phyloP scores from a whole-genome alignment of 1,140 invertebrate genomes.

The Ganaspis sp. region DNA sequence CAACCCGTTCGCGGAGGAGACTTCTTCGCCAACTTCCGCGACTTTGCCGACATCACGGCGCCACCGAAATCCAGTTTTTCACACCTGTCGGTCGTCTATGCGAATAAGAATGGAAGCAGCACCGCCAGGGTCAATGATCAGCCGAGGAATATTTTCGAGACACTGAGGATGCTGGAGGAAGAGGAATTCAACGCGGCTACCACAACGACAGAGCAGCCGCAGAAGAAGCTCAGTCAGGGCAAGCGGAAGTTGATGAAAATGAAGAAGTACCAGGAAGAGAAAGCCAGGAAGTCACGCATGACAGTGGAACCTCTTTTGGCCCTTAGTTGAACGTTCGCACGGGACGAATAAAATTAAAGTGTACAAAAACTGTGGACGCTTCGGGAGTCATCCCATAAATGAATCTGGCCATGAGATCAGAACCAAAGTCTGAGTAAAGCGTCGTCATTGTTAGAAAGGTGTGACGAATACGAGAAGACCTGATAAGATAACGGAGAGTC shows the following conservation, averaged over 20 bases:
- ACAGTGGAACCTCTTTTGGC: conserved; percentile 82
- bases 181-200: conserved; percentile 71
- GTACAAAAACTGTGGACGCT: conserved; percentile 57
- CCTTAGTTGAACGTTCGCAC: conserved; percentile 77
- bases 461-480: conserved; percentile 9
- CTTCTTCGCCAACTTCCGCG: conserved; percentile 89
- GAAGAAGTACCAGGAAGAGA: conserved; percentile 78
- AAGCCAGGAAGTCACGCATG: conserved; percentile 75
- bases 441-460: conserved; percentile 42
- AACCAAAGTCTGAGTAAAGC: conserved; percentile 70
- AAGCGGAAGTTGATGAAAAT: conserved; percentile 83
- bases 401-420: conserved; percentile 71
- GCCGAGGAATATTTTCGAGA: conserved; percentile 90
- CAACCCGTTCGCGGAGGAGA: conserved; percentile 69
- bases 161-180: conserved; percentile 83
- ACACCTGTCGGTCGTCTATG: conserved; percentile 88
- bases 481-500: neutral
- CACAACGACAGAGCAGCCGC: conserved; percentile 65
- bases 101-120: conserved; percentile 82
- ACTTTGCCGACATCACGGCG: conserved; percentile 91
- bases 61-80: conserved; percentile 88
- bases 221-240: conserved; percentile 78
- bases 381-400: conserved; percentile 60
- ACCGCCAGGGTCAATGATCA: conserved; percentile 77
- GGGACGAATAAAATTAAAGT: conserved; percentile 44